These are phyloP conservation scores for Panonychus citri DNA, from an alignment of 1,140 invertebrate species.

Conservation along the genomic window DNA sequence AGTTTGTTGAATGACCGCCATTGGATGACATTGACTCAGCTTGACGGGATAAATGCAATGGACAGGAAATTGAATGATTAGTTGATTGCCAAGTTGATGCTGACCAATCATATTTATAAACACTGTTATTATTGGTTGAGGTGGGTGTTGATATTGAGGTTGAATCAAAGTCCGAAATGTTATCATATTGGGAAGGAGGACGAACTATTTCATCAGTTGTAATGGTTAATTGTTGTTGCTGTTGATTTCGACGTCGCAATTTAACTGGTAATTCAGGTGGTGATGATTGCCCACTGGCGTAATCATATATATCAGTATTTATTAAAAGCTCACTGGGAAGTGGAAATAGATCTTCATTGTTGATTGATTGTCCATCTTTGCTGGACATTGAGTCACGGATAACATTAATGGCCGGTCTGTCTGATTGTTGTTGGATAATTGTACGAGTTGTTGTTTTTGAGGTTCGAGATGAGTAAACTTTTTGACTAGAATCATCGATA, in stretches of 20 bases:
- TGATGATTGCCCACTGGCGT: too few relatives aligned
- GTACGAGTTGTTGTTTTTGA: too few relatives aligned
- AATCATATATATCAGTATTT: too few relatives aligned
- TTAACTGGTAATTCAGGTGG: constrained; percentile 5
- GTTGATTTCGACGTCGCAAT: neutral
- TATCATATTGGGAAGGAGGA: constrained; percentile 9
- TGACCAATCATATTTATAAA: neutral
- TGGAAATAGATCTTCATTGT: too few relatives aligned
- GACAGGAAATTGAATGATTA: neutral
- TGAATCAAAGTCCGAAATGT: neutral
- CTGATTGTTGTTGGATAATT: too few relatives aligned
- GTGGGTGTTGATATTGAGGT: neutral
- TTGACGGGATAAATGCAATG: neutral
- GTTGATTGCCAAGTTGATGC: neutral
- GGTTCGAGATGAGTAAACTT: too few relatives aligned
- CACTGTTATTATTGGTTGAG: neutral
- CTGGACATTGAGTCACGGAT: neutral
- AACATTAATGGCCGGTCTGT: too few relatives aligned
- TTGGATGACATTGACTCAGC: neutral
- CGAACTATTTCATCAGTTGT: neutral
- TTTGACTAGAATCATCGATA: too few relatives aligned
- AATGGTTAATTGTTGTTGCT: neutral
- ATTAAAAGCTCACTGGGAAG: too few relatives aligned
- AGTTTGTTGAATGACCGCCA: neutral
- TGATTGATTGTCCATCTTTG: neutral